A percentile compares a stretch with the other conserved stretches of the same genome.
These are phyloP conservation scores for Steinernema scapterisci DNA, from an alignment of 2,888 invertebrate species.

Conservation along the genomic window DNA sequence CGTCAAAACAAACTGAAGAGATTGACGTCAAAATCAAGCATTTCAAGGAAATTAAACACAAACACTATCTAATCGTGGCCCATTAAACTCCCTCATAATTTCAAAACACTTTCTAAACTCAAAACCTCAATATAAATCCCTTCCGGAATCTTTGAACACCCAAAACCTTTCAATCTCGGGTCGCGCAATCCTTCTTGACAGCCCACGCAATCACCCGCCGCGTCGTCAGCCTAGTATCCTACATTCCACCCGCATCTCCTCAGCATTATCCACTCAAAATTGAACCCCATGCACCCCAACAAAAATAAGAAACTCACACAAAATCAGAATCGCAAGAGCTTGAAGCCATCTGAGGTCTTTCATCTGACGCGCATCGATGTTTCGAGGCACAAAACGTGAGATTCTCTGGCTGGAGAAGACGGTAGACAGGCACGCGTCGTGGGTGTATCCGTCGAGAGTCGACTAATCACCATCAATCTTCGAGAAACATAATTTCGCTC, in stretches of 20 bases:
- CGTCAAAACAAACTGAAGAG: no score
- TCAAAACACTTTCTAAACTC: no score
- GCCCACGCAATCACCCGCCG: constrained; percentile 25
- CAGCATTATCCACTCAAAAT: neutral
- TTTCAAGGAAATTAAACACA: no score
- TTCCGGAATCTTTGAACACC: no score
- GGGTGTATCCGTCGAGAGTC: neutral
- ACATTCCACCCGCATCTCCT: neutral
- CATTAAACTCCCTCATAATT: no score
- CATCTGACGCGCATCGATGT: neutral
- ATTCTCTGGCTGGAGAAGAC: neutral
- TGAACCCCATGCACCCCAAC: no score
- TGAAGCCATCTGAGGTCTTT: neutral
- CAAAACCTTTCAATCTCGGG: neutral
- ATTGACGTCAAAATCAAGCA: no score
- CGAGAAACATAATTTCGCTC: constrained; percentile 32
- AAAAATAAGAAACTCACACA: constrained; percentile 8
- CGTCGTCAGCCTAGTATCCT: constrained; percentile 8
- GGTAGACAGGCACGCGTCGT: neutral
- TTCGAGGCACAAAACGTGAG: neutral
- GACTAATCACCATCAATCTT: constrained; percentile 22
- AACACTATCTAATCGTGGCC: no score
- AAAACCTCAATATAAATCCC: no score
- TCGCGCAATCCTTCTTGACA: constrained; percentile 16
- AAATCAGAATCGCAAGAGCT: neutral